These are phyloP conservation scores for Campoletis sonorensis DNA, from an alignment of 1,140 invertebrate species.

Conservation along the genomic window DNA sequence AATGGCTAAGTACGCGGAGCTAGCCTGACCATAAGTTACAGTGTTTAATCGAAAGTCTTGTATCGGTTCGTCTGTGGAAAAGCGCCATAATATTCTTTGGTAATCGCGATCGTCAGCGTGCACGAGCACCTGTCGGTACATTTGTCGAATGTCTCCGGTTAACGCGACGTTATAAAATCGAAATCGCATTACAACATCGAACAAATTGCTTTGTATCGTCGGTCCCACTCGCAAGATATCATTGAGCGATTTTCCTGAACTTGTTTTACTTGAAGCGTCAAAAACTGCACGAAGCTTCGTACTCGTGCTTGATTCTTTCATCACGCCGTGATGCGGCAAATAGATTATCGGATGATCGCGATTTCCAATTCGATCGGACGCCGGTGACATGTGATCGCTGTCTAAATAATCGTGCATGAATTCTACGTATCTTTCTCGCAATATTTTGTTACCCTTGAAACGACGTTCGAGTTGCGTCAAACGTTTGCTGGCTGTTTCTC, in stretches of 20 bases:
- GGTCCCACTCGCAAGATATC: slow-evolving; percentile 47
- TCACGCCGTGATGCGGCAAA: slow-evolving; percentile 71
- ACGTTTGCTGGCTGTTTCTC: slow-evolving; percentile 39
- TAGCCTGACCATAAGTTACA: slow-evolving; percentile 63
- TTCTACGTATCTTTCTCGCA: slow-evolving; percentile 43
- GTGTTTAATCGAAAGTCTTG: slow-evolving; percentile 60
- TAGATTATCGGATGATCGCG: background rate
- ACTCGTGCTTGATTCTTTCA: no score
- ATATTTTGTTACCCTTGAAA: slow-evolving; percentile 34
- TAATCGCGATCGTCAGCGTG: slow-evolving; percentile 25
- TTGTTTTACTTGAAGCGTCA: slow-evolving; percentile 56
- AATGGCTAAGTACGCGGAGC: slow-evolving; percentile 61
- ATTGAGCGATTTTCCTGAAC: slow-evolving; percentile 48
- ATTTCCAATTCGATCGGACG: background rate
- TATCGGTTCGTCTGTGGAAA: slow-evolving; percentile 45
- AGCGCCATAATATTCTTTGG: slow-evolving; percentile 23
- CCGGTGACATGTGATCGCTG: slow-evolving; percentile 47
- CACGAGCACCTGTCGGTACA: slow-evolving; percentile 22
- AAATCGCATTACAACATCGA: slow-evolving; percentile 55
- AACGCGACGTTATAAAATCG: slow-evolving; percentile 14
- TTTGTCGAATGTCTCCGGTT: background rate
- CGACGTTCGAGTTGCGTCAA: slow-evolving; percentile 35
- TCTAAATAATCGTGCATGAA: slow-evolving; percentile 55
- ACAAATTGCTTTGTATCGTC: slow-evolving; percentile 59
- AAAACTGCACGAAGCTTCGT: no score